A percentile compares a stretch with the other conserved stretches of the same genome.
These are phyloP conservation scores for Brenthis ino DNA, from an alignment of 2,888 invertebrate genomes.

Conservation along the genomic window DNA sequence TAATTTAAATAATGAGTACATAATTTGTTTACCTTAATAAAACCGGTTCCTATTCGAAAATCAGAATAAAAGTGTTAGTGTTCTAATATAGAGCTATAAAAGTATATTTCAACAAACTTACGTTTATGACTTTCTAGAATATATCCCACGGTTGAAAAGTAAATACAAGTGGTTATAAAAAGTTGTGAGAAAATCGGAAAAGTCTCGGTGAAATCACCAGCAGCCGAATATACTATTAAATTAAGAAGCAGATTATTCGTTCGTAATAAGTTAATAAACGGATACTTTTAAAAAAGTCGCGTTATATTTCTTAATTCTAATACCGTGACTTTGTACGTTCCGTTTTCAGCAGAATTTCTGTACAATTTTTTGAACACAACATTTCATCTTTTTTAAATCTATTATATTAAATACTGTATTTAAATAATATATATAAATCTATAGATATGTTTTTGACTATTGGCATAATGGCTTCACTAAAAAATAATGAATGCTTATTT, in stretches of 20 bases:
- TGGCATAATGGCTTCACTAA: too few species aligned
- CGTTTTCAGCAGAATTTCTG: slow-evolving; percentile 41
- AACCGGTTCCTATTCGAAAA: neutral
- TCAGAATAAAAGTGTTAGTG: neutral
- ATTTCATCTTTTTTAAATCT: too few species aligned
- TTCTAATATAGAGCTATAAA: neutral
- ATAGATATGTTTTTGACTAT: too few species aligned
- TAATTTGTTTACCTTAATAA: slow-evolving; percentile 21
- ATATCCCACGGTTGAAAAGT: slow-evolving; percentile 31
- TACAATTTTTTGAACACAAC: neutral
- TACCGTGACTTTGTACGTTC: slow-evolving; percentile 48
- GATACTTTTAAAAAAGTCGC: slow-evolving; percentile 41
- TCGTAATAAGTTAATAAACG: neutral
- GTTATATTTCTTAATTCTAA: slow-evolving; percentile 38
- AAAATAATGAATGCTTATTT: too few species aligned
- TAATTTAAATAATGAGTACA: slow-evolving; percentile 16
- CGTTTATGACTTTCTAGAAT: slow-evolving; percentile 17
- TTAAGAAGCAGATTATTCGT: neutral
- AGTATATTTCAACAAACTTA: slow-evolving; percentile 27
- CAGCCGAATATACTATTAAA: slow-evolving; percentile 13
- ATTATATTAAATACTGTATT: too few species aligned
- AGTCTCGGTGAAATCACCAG: slow-evolving; percentile 42
- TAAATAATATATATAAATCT: too few species aligned
- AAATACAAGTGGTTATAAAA: slow-evolving; percentile 27
- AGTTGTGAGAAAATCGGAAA: slow-evolving; percentile 44